Evolutionary conservation across 1,140 invertebrate genomes (phyloP).

Genomic region (Polypedilum pembai): DNA sequence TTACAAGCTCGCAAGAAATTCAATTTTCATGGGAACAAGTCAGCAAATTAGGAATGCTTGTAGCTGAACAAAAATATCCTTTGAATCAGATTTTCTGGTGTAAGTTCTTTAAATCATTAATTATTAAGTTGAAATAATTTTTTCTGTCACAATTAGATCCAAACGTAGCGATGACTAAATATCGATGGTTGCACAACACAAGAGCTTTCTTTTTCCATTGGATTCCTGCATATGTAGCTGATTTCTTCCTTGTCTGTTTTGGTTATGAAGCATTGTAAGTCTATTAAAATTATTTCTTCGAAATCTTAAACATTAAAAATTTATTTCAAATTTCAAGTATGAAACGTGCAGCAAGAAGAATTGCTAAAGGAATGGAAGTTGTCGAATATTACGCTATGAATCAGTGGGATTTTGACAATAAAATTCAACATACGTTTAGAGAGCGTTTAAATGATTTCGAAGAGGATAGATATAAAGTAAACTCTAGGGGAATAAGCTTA

Average conservation of each 20-base stretch:
- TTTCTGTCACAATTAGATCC: constrained; percentile 48
- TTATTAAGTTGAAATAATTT: too few relatives aligned
- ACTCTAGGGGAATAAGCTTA: constrained; percentile 52
- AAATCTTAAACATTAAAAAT: neutral
- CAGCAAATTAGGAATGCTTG: constrained; percentile 64
- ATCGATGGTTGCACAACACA: constrained; percentile 59
- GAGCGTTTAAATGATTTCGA: constrained; percentile 53
- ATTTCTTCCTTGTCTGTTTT: constrained; percentile 57
- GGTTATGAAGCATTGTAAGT: constrained; percentile 65
- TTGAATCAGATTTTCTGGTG: constrained; percentile 65
- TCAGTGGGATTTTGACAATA: constrained; percentile 63
- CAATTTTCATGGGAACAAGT: constrained; percentile 71
- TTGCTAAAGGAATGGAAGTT: constrained; percentile 66
- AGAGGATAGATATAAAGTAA: constrained; percentile 48
- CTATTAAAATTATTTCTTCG: neutral
- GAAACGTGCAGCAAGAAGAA: constrained; percentile 58
- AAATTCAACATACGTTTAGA: constrained; percentile 45
- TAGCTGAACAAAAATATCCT: constrained; percentile 57
- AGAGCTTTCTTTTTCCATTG: constrained; percentile 70
- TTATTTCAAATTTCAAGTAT: constrained; percentile 47
- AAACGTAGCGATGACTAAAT: constrained; percentile 72
- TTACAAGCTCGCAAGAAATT: constrained; percentile 62
- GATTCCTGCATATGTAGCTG: constrained; percentile 68
- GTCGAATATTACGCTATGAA: constrained; percentile 73
- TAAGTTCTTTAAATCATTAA: too few relatives aligned